Evolutionary conservation across 2,113 vertebrate genomes (phyloP), one percentile per base, ranked within the genome.

Genomic region (Athene noctua): DNA sequence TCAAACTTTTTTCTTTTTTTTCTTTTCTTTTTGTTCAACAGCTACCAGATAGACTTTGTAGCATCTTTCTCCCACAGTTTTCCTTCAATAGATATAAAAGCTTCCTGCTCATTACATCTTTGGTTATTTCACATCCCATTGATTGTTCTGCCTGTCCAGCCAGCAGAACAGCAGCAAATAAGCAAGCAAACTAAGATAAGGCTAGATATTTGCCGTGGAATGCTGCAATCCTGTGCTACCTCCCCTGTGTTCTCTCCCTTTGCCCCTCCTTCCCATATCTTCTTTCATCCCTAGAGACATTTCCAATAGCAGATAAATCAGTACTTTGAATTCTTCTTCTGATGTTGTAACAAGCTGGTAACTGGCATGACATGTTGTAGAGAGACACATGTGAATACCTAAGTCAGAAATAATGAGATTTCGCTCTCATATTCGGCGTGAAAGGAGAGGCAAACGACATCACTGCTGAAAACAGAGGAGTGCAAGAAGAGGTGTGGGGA

Each of bases 391-490:
- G 57, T 57, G 88, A 96, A 89, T 93, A 95, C 14, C 74, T 95
- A 97, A 98, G 96, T 97, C 94, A 96, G 96, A 98, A 98, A 98
- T 97, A 97, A 97, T 95, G 94, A 98, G 97, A 97, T 97, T 97
- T 97, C 91, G 92, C 80, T 96, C 95, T 96, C 85, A 89, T 77
- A 97, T 92, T 86, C 94, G 95, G 92, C 5, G 1, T 97, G 96
- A 97, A 97, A 97, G 95, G 74, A 94, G 94, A 97, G 44, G 93
- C 57, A 91, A 96, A 92, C 0, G 3, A 73, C 55, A 91, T 32
- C 58, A 79, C 38, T 10, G 10, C 83, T 81, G 49, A 72, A 96
- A 94, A 96, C 61, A 82, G 80, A 55, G 61, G 77, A 87, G 23
- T 59, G 47, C 70, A 94, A 47, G 70, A 47, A 81, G 70, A 89